A percentile compares a stretch with the other conserved stretches of the same genome.
Evolutionary conservation across 2,797 vertebrate species (phyloP).

Genomic region (Halcyon chelicuti): DNA sequence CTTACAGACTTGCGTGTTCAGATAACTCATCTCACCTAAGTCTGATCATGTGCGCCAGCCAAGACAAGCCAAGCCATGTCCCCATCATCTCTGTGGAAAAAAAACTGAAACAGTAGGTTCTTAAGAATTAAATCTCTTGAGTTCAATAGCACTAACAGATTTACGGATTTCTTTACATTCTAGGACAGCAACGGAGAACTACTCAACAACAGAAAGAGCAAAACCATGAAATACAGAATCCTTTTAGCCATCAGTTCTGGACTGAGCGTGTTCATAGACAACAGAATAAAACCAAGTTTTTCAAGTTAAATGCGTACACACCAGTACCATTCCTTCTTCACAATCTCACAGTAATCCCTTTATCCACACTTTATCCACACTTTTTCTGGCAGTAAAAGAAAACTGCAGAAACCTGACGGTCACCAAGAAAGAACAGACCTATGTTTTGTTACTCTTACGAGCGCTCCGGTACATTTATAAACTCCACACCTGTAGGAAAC

Average conservation of each 20-base stretch:
- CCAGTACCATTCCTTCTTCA: background rate
- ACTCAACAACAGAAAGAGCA: background rate
- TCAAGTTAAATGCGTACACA: background rate
- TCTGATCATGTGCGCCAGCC: background rate
- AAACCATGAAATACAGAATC: background rate
- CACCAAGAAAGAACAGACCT: background rate
- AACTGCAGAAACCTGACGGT: background rate
- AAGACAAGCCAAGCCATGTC: background rate
- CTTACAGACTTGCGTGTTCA: background rate
- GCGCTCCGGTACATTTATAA: background rate
- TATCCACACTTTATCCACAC: background rate
- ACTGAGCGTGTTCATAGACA: background rate
- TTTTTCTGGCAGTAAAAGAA: background rate
- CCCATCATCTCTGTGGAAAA: background rate
- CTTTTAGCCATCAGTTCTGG: background rate
- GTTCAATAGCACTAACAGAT: background rate
- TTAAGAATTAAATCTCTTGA: background rate
- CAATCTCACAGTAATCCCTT: background rate
- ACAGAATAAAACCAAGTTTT: background rate
- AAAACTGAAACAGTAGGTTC: background rate
- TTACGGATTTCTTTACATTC: fast-evolving
- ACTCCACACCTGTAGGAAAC: background rate
- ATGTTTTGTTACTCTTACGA: background rate
- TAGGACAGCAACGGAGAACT: background rate
- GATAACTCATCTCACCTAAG: background rate